Percentiles rank a stretch among this genome's conserved stretches.
These are phyloP conservation scores for Phenacoccus solenopsis DNA, from an alignment of 1,140 invertebrate species.

Conservation along the genomic window DNA sequence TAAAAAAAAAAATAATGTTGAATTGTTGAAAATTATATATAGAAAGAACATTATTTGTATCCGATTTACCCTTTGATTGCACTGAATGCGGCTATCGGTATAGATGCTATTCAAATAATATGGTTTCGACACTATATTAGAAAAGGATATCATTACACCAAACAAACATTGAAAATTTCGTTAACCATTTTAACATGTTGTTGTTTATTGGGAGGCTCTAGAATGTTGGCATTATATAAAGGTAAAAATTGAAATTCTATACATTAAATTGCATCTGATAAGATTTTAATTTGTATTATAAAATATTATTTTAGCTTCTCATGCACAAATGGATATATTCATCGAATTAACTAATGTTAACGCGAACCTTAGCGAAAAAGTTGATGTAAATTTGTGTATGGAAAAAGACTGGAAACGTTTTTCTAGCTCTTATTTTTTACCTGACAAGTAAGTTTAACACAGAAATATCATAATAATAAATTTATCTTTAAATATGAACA, in stretches of 20 bases:
- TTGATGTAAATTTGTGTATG: constrained; percentile 72
- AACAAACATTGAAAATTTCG: constrained; percentile 56
- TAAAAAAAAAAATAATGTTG: background rate
- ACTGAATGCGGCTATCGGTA: constrained; percentile 65
- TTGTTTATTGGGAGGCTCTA: constrained; percentile 43
- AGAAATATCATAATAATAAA: background rate
- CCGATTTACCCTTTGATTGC: constrained; percentile 90
- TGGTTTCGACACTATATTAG: constrained; percentile 49
- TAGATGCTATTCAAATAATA: constrained; percentile 68
- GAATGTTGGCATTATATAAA: constrained; percentile 45
- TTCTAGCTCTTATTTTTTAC: constrained; percentile 92
- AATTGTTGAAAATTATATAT: background rate
- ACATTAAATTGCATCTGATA: background rate
- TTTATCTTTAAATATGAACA: background rate
- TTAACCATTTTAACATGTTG: constrained; percentile 46
- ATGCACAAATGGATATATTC: constrained; percentile 82
- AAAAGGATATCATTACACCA: constrained; percentile 54
- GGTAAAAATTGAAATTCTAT: too few relatives aligned
- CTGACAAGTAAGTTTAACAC: constrained; percentile 41
- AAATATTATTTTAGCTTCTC: constrained; percentile 50
- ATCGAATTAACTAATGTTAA: constrained; percentile 50
- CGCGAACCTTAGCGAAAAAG: constrained; percentile 42
- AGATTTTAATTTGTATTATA: background rate
- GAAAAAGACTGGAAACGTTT: constrained; percentile 98
- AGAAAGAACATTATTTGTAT: constrained; percentile 85